Conservation (phyloP, 2,888 invertebrate genomes). For the Candidula unifasciata region DNA sequence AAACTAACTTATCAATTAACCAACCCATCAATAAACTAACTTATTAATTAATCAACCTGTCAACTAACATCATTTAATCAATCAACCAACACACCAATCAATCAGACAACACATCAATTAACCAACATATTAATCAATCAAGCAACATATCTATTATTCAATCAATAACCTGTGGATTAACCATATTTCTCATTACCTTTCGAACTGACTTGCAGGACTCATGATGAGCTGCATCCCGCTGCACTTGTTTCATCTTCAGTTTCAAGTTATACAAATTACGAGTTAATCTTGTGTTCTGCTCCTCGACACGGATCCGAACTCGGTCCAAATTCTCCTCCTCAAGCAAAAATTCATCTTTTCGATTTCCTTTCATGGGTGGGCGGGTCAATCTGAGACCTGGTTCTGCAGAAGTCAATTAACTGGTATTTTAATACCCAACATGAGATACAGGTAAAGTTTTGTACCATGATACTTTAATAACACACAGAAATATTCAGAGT, state of each 20-base stretch:
- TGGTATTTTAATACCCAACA: background rate
- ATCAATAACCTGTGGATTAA: too few relatives aligned
- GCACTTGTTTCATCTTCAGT: conserved; percentile 71
- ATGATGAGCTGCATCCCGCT: conserved; percentile 62
- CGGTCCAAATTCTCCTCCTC: conserved; percentile 69
- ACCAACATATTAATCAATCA: too few relatives aligned
- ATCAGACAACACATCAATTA: too few relatives aligned
- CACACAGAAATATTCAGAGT: too few relatives aligned
- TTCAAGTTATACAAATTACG: conserved; percentile 70
- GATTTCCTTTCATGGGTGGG: conserved; percentile 58
- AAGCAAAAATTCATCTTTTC: conserved; percentile 59
- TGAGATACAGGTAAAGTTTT: background rate
- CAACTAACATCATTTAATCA: too few relatives aligned
- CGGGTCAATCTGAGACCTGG: conserved; percentile 58
- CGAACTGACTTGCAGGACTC: conserved; percentile 60
- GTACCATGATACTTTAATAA: background rate
- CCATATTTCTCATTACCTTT: conserved; percentile 60
- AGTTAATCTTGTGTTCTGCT: conserved; percentile 66
- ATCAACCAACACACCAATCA: too few relatives aligned
- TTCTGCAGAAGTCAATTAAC: conserved; percentile 53
- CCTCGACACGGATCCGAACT: conserved; percentile 63
- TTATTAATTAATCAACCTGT: too few relatives aligned
- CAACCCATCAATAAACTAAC: too few relatives aligned
- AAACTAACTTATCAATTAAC: too few relatives aligned
- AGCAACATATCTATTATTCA: too few relatives aligned